Conservation (phyloP, 2,797 vertebrate species). For the Pseudomugil gertrudae region DNA sequence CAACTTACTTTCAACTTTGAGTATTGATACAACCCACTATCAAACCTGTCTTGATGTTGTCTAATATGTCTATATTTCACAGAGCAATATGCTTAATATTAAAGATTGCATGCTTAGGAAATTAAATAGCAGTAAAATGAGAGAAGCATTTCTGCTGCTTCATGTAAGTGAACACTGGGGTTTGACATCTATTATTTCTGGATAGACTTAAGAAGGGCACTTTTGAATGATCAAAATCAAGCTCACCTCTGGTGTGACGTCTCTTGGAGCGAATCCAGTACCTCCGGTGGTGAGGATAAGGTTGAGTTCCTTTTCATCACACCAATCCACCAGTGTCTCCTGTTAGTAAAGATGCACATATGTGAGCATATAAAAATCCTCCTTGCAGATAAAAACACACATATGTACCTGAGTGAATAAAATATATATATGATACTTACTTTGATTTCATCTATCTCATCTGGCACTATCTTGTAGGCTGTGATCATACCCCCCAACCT, state of each 20-base stretch:
- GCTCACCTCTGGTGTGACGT: conserved; percentile 97
- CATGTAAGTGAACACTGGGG: neutral
- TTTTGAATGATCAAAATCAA: neutral
- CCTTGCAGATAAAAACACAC: neutral
- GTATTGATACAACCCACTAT: neutral
- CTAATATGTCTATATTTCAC: conserved; percentile 16
- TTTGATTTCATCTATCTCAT: conserved; percentile 99
- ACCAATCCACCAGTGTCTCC: conserved; percentile 99
- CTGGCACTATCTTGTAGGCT: conserved; percentile 98
- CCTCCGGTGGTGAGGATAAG: conserved; percentile 98
- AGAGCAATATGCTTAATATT: conserved; percentile 6
- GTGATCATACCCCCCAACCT: conserved; percentile 97
- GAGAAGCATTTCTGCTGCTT: neutral
- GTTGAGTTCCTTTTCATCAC: conserved; percentile 99
- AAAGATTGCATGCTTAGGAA: conserved; percentile 1
- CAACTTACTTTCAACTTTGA: too few relatives aligned
- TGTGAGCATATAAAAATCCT: neutral
- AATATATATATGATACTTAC: conserved; percentile 71
- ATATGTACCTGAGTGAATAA: neutral
- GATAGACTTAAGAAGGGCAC: neutral
- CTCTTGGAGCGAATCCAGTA: conserved; percentile 96
- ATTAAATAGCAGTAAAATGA: conserved; percentile 5
- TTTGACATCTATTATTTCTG: neutral
- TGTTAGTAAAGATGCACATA: conserved; percentile 61
- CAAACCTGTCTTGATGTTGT: neutral